These are phyloP conservation scores for Mayetiola destructor DNA, from an alignment of 2,888 invertebrate genomes.

Conservation along the genomic window DNA sequence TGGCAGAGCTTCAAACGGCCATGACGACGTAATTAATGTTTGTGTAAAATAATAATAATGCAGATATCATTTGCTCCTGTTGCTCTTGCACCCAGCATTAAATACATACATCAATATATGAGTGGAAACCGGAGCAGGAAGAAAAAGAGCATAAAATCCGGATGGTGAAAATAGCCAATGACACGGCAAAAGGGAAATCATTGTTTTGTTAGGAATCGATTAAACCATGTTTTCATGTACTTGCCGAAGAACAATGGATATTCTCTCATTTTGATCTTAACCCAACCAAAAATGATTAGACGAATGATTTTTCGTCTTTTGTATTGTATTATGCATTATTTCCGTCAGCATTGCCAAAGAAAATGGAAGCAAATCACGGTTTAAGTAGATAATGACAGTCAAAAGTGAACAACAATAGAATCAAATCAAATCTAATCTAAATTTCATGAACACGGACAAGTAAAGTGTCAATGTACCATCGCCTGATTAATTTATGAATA, in stretches of 20 bases:
- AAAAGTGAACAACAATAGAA: background rate
- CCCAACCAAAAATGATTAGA: conserved; percentile 1
- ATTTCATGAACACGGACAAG: conserved; percentile 1
- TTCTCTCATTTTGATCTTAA: background rate
- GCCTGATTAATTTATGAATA: conserved; percentile 6
- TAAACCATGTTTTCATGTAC: background rate
- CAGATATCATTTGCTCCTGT: no score
- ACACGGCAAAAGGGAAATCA: background rate
- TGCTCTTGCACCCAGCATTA: background rate
- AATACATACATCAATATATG: background rate
- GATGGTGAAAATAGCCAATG: background rate
- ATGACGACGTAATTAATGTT: no score
- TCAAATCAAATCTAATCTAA: conserved; percentile 4
- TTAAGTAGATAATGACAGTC: background rate
- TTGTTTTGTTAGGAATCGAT: background rate
- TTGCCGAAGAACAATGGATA: conserved; percentile 8
- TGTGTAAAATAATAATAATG: no score
- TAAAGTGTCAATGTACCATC: background rate
- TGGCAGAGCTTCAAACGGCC: no score
- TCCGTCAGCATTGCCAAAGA: background rate
- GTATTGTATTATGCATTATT: background rate
- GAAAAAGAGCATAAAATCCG: background rate
- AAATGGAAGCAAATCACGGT: background rate
- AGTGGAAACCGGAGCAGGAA: background rate
- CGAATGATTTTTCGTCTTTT: conserved; percentile 6